phyloP scores from a whole-genome alignment of 1,140 invertebrate genomes.

The Aphidius gifuensis region DNA sequence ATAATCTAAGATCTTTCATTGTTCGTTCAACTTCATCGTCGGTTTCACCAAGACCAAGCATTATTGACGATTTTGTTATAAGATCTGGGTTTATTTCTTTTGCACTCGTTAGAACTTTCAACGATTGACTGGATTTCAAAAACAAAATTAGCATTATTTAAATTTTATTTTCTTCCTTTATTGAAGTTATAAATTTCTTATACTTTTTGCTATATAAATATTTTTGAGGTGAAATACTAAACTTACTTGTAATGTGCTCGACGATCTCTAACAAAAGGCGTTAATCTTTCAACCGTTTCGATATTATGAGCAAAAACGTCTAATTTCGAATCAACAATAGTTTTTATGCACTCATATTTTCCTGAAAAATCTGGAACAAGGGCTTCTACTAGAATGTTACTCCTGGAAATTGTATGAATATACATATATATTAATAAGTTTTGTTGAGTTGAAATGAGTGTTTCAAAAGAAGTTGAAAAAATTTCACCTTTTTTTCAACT shows the following conservation, averaged over 20 bases:
- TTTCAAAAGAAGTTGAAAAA: not conserved
- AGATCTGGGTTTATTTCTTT: constrained; percentile 77
- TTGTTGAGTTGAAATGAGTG: no score
- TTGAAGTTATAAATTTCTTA: no score
- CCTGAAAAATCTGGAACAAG: constrained; percentile 95
- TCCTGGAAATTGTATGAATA: constrained; percentile 56
- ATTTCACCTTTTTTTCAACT: constrained; percentile 68
- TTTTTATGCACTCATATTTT: constrained; percentile 70
- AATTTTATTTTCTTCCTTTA: no score
- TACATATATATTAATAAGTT: constrained; percentile 10
- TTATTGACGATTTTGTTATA: constrained; percentile 97
- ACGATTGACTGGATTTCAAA: constrained; percentile 67
- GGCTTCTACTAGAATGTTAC: constrained; percentile 91
- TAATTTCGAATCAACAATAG: constrained; percentile 77
- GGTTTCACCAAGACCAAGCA: constrained; percentile 95
- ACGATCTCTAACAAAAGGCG: constrained; percentile 88
- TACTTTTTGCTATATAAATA: no score
- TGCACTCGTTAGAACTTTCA: constrained; percentile 77
- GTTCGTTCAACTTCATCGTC: constrained; percentile 87
- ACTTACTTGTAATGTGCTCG: constrained; percentile 68
- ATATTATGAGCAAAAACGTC: constrained; percentile 98
- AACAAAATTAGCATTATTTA: constrained; percentile 16
- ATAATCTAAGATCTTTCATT: constrained; percentile 75
- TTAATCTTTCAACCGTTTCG: constrained; percentile 88
- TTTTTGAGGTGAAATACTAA: no score